Conservation (phyloP, 2,113 vertebrate species). For the Apus apus region DNA sequence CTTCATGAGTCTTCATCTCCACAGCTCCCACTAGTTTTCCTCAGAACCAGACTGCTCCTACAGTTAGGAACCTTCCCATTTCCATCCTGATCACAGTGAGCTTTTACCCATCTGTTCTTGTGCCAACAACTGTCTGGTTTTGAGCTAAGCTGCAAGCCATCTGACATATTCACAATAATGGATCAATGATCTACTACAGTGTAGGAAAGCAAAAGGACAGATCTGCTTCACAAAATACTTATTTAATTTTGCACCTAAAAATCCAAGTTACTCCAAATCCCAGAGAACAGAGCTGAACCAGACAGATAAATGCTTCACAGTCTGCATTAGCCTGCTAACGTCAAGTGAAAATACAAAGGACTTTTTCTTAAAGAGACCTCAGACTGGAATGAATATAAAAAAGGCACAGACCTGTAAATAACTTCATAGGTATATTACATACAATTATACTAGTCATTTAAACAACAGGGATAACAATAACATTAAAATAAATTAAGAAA, state of each 20-base stretch:
- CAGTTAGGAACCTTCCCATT: not conserved
- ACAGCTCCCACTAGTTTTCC: not conserved
- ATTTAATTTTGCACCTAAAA: not conserved
- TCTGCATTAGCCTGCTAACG: not conserved
- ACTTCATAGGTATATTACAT: not conserved
- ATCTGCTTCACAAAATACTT: not conserved
- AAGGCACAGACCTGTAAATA: not conserved
- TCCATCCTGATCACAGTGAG: not conserved
- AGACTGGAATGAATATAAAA: not conserved
- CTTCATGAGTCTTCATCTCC: not conserved
- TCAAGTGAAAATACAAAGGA: not conserved
- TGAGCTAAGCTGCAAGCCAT: slow-evolving; percentile 10
- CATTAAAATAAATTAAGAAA: not conserved
- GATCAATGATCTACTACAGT: not conserved
- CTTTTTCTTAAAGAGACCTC: not conserved
- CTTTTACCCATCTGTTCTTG: not conserved
- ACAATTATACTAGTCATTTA: not conserved
- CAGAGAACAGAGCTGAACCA: not conserved
- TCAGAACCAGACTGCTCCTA: not conserved
- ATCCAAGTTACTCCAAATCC: not conserved
- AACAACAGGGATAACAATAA: not conserved
- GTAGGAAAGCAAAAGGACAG: slow-evolving; percentile 37
- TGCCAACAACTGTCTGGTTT: slow-evolving; percentile 11
- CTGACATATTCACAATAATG: not conserved
- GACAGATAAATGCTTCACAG: not conserved